Evolutionary conservation across 2,113 vertebrate species (phyloP).

Genomic region (Meleagris gallopavo): DNA sequence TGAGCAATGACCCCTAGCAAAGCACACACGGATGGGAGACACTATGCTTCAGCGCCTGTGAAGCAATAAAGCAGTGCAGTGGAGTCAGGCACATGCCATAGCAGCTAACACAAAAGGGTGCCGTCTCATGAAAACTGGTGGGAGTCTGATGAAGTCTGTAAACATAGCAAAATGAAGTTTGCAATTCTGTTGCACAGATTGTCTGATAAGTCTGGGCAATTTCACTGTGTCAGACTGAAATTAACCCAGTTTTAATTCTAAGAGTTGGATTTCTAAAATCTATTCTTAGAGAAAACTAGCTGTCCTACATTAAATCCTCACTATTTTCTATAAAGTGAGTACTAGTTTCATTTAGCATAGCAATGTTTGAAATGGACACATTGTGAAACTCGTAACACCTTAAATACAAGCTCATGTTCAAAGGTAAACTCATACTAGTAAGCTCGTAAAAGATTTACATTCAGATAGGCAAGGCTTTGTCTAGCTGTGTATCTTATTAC

Average conservation of each 20-base stretch:
- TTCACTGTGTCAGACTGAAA: not conserved
- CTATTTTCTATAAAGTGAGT: not conserved
- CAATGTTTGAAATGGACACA: not conserved
- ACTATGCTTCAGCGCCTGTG: not conserved
- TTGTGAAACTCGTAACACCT: not conserved
- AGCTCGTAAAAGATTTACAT: not conserved
- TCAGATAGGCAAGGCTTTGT: not conserved
- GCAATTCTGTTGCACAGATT: not conserved
- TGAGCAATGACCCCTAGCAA: not conserved
- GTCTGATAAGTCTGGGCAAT: not conserved
- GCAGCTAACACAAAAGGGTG: not conserved
- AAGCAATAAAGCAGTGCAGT: rapidly evolving
- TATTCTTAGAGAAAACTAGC: not conserved
- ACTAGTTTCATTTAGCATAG: not conserved
- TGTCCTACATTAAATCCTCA: not conserved
- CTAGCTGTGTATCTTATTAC: not conserved
- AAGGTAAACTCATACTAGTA: not conserved
- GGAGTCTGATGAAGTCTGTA: not conserved
- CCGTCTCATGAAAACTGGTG: not conserved
- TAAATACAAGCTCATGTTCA: rapidly evolving
- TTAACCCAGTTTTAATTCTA: not conserved
- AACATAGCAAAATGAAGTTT: not conserved
- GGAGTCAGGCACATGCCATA: not conserved
- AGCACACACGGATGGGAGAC: not conserved
- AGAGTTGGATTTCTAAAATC: not conserved